These are phyloP conservation scores for Fragum sueziense DNA, from an alignment of 2,888 invertebrate species.

Conservation along the genomic window DNA sequence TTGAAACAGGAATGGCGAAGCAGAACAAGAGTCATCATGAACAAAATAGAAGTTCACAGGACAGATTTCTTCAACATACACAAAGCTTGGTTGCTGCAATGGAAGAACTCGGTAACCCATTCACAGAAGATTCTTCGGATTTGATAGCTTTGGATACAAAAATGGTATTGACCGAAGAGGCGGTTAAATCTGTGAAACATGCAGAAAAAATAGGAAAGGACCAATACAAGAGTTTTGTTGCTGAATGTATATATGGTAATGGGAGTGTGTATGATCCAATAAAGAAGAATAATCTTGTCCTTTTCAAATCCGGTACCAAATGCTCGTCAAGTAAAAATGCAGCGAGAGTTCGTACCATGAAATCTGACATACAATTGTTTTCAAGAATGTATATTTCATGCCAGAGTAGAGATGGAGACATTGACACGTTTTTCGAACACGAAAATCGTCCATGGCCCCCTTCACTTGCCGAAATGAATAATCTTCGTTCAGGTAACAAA, in stretches of 20 bases:
- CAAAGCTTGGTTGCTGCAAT: conserved; percentile 9
- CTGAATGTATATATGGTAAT: not conserved
- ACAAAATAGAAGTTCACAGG: conserved; percentile 25
- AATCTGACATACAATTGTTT: not conserved
- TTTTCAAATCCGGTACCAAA: not conserved
- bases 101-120: not conserved
- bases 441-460: not conserved
- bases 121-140: conserved; percentile 9
- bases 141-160: conserved; percentile 47
- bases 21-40: conserved; percentile 1
- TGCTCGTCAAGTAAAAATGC: not conserved
- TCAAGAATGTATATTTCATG: conserved; percentile 8
- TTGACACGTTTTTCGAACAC: not conserved
- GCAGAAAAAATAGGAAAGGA: not conserved
- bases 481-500: not conserved
- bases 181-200: not conserved
- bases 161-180: conserved; percentile 28
- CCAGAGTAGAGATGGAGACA: conserved; percentile 4
- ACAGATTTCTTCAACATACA: not conserved
- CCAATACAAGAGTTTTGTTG: not conserved
- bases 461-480: not conserved
- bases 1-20: not conserved
- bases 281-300: not conserved
- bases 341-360: not conserved
- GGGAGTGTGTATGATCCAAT: not conserved